Conservation (phyloP, 2,888 invertebrate genomes). For the Harpagoxenus sublaevis region DNA sequence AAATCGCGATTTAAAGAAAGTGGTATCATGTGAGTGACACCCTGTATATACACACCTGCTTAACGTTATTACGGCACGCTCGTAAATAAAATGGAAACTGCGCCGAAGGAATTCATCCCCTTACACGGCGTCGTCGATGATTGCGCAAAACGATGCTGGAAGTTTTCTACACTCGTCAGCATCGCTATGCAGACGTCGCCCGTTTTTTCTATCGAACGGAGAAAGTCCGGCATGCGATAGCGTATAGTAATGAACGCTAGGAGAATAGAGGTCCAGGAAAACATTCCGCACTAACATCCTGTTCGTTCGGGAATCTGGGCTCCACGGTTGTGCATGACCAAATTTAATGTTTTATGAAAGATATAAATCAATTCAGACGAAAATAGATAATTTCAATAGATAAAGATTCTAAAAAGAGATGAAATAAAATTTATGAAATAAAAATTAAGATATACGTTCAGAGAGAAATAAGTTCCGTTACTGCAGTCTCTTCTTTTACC, state of each 20-base stretch:
- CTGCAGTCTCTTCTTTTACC: background rate
- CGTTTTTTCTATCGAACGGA: slow-evolving; percentile 57
- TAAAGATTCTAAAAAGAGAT: background rate
- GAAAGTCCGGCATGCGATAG: slow-evolving; percentile 58
- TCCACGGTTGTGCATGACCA: background rate
- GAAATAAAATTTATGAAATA: background rate
- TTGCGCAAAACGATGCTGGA: slow-evolving; percentile 64
- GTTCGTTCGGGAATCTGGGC: background rate
- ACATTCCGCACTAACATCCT: background rate
- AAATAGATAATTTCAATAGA: background rate
- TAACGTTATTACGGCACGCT: slow-evolving; percentile 58
- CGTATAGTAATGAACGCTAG: background rate
- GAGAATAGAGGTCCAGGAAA: slow-evolving; percentile 7
- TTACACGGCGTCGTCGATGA: slow-evolving; percentile 66
- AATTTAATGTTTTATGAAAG: background rate
- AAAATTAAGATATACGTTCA: slow-evolving; percentile 1
- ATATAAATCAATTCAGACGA: background rate
- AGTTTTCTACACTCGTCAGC: slow-evolving; percentile 21
- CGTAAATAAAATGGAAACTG: slow-evolving; percentile 68
- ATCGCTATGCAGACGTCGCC: background rate
- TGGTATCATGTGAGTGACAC: background rate
- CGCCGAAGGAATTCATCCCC: slow-evolving; percentile 72
- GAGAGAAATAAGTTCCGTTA: background rate
- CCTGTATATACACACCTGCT: background rate
- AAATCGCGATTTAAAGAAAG: background rate